Conservation (phyloP, 2,797 vertebrate species). For the Gobio occitaniae region DNA sequence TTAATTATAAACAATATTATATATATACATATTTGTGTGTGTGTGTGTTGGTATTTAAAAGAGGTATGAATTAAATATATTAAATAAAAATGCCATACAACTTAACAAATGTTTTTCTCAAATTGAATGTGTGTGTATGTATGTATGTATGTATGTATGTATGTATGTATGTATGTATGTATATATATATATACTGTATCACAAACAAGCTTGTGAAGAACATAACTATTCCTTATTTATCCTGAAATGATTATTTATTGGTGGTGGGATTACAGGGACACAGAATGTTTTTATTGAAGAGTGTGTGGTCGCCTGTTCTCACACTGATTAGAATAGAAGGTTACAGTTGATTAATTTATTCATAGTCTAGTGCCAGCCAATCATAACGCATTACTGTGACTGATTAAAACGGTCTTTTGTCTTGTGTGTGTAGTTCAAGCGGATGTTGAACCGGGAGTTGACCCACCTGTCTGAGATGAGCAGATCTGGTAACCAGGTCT, state of each 20-base stretch:
- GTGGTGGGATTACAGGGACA: neutral
- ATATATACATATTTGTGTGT: too few relatives aligned
- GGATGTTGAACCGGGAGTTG: constrained; percentile 85
- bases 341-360: neutral
- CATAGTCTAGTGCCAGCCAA: too few relatives aligned
- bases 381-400: neutral
- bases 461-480: constrained; percentile 84
- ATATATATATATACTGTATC: neutral
- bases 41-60: too few relatives aligned
- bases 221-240: neutral
- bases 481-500: constrained; percentile 86
- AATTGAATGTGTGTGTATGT: too few relatives aligned
- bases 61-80: too few relatives aligned
- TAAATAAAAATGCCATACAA: too few relatives aligned
- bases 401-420: constrained; percentile 24
- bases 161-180: neutral
- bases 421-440: constrained; percentile 76
- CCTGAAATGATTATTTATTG: neutral
- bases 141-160: neutral
- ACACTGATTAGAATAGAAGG: neutral
- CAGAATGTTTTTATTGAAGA: neutral
- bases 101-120: too few relatives aligned
- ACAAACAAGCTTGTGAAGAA: too few relatives aligned
- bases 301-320: neutral
- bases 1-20: too few relatives aligned